Base-by-base conservation (phyloP, 2,888 invertebrate species). In the Cylloceria caligata region DNA sequence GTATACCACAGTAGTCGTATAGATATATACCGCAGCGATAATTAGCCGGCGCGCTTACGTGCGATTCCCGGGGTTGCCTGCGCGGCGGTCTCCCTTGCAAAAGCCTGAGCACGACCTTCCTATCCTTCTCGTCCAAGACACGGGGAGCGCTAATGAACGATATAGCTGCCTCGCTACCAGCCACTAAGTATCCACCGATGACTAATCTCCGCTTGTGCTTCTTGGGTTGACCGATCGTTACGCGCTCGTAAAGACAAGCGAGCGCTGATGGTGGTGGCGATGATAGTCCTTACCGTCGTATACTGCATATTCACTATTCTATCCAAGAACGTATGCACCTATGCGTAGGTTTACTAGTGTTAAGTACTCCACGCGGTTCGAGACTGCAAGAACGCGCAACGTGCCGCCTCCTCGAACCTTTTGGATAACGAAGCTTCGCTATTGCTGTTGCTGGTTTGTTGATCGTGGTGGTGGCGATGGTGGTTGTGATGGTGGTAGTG, bases 161-260 rank as follows among this genome's bases (percentile, higher is more conserved):
- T 88, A 84, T 72, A 81, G 72, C 69, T 69, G 71, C 81, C 69
- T 79, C 65, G 81, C 81, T 79, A 77, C 83, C 75, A 83, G 84
- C 76, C 86, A 84, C 86, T 86, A 88, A 87, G 85, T 86, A 87
- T 81, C 82, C 85, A 64, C 77, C 85, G 89, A 91, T 91, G 90
- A 91, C 90, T 90, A 90, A 91, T 91, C 89, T 88, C 83, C 86
- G 84, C 78, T 84, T 83, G 87, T 85, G 87, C 85, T 83, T 78
- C 81, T 87, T 86, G 83, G 74, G 87, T 87, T 89, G 89, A 90
- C 89, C 89, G 90, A 90, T 91, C 89, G 89, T 90, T 90, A 90
- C 87, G 89, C 87, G 84, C 88, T 86, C 82, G 87, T 89, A 88
- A 88, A 88, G 89, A 89, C 89, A 82, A 83, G 42, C 81, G 69